Evolutionary conservation across 2,797 vertebrate genomes (phyloP).

Genomic region (Xenentodon cancila): DNA sequence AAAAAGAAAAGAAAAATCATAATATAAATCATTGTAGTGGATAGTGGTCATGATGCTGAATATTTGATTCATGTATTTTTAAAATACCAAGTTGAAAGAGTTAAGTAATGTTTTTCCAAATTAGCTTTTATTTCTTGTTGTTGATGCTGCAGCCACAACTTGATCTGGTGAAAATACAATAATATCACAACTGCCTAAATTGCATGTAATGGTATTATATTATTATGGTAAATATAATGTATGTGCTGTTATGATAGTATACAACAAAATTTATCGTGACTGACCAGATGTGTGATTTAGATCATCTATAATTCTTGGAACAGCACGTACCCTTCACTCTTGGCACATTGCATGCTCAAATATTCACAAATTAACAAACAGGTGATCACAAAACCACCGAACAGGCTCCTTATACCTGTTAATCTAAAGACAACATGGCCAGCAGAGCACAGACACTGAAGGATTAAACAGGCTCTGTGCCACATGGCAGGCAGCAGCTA

Average conservation of each 20-base stretch:
- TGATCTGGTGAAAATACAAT: no score
- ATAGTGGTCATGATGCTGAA: no score
- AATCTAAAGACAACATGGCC: conserved; percentile 72
- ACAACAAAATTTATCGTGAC: no score
- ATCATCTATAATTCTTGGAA: conserved; percentile 3
- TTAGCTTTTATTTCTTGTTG: neutral
- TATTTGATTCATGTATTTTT: neutral
- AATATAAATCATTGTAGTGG: no score
- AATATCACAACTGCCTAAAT: no score
- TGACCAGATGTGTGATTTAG: no score
- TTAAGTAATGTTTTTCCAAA: neutral
- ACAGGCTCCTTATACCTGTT: conserved; percentile 68
- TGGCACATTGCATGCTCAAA: conserved; percentile 46
- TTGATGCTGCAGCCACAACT: no score
- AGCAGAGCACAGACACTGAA: conserved; percentile 46
- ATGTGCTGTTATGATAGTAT: no score
- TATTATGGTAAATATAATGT: no score
- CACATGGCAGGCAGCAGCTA: conserved; percentile 46
- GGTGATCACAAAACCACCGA: conserved; percentile 71
- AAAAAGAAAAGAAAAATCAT: no score
- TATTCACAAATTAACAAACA: conserved; percentile 78
- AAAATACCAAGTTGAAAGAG: neutral
- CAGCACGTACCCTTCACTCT: conserved; percentile 27
- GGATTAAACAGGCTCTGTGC: conserved; percentile 62
- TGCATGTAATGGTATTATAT: no score